Evolutionary conservation across 1,140 invertebrate species (phyloP).

Genomic region (Harlomillsia oculata): DNA sequence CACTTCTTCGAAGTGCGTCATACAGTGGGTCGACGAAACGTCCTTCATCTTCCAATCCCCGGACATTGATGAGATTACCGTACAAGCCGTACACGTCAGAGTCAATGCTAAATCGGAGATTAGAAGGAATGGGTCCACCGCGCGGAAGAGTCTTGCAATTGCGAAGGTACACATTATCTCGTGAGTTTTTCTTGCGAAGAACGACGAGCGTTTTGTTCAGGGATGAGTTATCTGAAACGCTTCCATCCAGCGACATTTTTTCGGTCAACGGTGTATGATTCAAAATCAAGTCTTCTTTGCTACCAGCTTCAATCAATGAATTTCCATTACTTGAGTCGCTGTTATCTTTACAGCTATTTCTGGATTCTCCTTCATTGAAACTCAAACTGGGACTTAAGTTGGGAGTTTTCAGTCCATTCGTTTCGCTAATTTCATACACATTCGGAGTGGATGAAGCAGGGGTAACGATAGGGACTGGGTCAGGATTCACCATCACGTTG

Average conservation of each 20-base stretch:
- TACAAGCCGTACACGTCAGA: conserved; percentile 83
- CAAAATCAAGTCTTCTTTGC: no score
- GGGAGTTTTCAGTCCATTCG: background rate
- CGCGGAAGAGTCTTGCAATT: conserved; percentile 68
- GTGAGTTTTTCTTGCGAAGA: conserved; percentile 34
- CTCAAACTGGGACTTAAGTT: background rate
- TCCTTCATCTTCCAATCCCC: conserved; percentile 71
- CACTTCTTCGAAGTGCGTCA: conserved; percentile 62
- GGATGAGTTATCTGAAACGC: conserved; percentile 1
- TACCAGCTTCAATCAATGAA: no score
- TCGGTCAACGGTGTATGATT: background rate
- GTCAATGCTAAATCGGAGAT: conserved; percentile 35
- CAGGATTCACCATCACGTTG: no score
- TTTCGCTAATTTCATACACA: no score
- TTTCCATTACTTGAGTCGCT: no score
- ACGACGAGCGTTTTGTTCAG: conserved; percentile 31
- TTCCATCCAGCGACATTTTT: conserved; percentile 1
- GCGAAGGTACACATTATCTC: conserved; percentile 42
- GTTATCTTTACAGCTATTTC: no score
- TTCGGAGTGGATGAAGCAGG: no score
- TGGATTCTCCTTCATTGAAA: background rate
- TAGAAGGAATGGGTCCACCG: conserved; percentile 48
- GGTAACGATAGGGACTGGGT: no score
- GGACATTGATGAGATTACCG: conserved; percentile 77
- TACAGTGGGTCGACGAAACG: conserved; percentile 56